Base-by-base conservation (phyloP, 2,113 vertebrate genomes). In the Lepus timidus region DNA sequence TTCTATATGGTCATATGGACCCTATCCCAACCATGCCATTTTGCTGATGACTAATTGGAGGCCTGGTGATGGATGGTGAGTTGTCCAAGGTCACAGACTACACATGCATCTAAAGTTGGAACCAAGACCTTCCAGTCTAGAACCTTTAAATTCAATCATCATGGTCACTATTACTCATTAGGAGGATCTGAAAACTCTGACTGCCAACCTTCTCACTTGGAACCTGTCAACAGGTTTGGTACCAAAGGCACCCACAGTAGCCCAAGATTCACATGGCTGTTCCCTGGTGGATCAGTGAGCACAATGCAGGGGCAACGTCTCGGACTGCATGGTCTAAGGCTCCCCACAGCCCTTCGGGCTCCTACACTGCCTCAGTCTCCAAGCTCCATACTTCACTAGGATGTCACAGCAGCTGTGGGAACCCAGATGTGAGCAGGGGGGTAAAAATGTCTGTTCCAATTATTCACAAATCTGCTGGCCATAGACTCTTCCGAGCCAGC, bases 191-290 rank as follows among this genome's bases (percentile, higher is more conserved):
- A 75, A 73, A n/a, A 33, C 14, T 82, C 65, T 80, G 11, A 22
- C 82, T 78, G 19, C 13, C 33, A 33, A 65, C 7, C 1, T 75
- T 85, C 61, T 91, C 10, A 71, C 22, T 82, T 76, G 55, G 64
- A 73, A 12, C 1, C 20, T 62, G 6, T 74, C 61, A 11, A 39
- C 27, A n/a, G 11, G 1, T 44, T 88, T 23, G 23, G 23, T 31
- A 4, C 29, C 17, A 92, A 52, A 80, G 31, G 29, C 29, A 29
- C 9, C 1, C 1, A 33, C 71, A 31, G 44, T 90, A 74, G 52
- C 13, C 0, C 5, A 1, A 14, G 13, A 1, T 75, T 86, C 91
- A 70, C 61, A 13, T 19, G 39, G 0, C 0, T 1, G 31, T 86
- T 25, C 79, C 85, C 68, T 27, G 9, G 12, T 62, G 55, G 52